Evolutionary conservation across 2,797 vertebrate genomes (phyloP).

Genomic region (Liparis tanakae): DNA sequence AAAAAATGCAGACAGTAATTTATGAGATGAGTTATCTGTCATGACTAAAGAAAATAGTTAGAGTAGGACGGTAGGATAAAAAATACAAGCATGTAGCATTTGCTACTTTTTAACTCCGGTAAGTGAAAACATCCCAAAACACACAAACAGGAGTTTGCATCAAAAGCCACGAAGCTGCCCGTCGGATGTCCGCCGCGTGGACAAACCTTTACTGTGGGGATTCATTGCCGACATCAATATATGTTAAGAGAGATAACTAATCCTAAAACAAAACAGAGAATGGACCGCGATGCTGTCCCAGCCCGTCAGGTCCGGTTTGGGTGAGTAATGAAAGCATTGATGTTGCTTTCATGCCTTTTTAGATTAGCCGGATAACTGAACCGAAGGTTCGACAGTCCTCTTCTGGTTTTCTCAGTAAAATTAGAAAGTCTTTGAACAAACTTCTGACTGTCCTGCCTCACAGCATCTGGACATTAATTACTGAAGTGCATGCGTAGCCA

Average conservation of each 20-base stretch:
- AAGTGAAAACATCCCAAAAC: background rate
- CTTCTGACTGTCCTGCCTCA: conserved; percentile 3
- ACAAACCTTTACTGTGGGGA: conserved; percentile 12
- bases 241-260: conserved; percentile 1
- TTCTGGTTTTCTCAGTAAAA: background rate
- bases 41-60: background rate
- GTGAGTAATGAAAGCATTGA: conserved; percentile 9
- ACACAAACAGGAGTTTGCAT: background rate
- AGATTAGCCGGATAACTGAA: conserved; percentile 12
- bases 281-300: background rate
- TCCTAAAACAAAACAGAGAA: conserved; percentile 12
- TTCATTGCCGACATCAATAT: background rate
- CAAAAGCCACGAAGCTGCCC: background rate
- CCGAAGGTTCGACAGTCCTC: background rate
- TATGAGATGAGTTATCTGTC: background rate
- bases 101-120: background rate
- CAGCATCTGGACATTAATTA: conserved; percentile 14
- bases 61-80: background rate
- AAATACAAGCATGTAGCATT: background rate
- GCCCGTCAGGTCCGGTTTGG: conserved; percentile 3
- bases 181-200: background rate
- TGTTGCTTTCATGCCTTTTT: background rate
- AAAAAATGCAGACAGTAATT: background rate
- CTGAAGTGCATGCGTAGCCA: background rate
- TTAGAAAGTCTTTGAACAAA: conserved; percentile 29